Conservation (phyloP, 2,113 vertebrate genomes). For the Strix aluco region DNA sequence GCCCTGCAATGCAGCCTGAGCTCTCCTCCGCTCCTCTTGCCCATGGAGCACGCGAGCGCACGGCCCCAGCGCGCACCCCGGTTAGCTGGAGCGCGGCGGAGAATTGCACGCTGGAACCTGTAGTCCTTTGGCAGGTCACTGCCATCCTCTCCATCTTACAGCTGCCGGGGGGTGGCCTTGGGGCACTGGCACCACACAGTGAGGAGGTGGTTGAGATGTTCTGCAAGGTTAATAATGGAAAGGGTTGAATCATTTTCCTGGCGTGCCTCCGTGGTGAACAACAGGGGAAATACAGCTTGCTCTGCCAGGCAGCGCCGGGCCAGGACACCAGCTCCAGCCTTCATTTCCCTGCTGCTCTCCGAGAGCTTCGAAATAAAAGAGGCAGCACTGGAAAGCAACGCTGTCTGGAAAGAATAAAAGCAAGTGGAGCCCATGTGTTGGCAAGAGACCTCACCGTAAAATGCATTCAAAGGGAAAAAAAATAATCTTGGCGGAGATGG, state of each 20-base stretch:
- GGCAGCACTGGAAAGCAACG: constrained; percentile 11
- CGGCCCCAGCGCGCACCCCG: fast-evolving
- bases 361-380: constrained; percentile 40
- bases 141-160: not conserved
- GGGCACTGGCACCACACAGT: not conserved
- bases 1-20: not conserved
- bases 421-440: constrained; percentile 28
- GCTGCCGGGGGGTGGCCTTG: not conserved
- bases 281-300: not conserved
- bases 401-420: constrained; percentile 61
- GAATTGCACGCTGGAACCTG: constrained; percentile 38
- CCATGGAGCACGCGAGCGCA: fast-evolving
- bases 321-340: constrained; percentile 35
- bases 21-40: not conserved
- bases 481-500: constrained; percentile 4
- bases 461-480: constrained; percentile 26
- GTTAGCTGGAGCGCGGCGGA: fast-evolving
- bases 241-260: constrained; percentile 38
- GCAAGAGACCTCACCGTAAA: constrained; percentile 38
- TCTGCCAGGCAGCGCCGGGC: not conserved
- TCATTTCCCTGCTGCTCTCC: not conserved
- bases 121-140: not conserved
- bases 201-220: not conserved
- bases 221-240: constrained; percentile 1
- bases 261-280: not conserved